Percentiles rank a stretch among this genome's conserved stretches.
phyloP scores from a whole-genome alignment of 2,113 vertebrate genomes.

The Donacobius atricapilla region DNA sequence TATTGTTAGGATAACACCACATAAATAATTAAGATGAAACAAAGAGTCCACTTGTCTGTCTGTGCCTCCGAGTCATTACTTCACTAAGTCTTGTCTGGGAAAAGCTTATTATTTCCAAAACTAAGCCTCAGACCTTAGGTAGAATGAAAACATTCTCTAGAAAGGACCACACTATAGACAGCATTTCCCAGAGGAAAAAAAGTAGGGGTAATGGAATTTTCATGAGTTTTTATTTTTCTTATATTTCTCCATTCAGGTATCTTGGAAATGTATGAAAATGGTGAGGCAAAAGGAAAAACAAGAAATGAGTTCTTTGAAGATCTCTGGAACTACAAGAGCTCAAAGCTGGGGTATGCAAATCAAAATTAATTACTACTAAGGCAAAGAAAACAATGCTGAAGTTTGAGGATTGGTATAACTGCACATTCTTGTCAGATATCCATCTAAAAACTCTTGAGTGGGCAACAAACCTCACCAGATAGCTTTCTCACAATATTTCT shows the following conservation, averaged over 20 bases:
- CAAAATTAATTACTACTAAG: background rate
- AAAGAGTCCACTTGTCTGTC: background rate
- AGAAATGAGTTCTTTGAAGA: background rate
- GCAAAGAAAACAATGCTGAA: background rate
- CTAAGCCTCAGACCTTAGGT: background rate
- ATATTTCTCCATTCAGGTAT: background rate
- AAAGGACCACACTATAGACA: background rate
- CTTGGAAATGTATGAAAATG: background rate
- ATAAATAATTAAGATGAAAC: background rate
- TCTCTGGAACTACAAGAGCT: background rate
- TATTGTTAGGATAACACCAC: background rate
- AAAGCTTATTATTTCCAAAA: background rate
- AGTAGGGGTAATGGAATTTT: background rate
- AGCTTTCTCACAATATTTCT: slow-evolving; percentile 54
- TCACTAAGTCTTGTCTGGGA: background rate
- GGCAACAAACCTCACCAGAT: background rate
- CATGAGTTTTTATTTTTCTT: background rate
- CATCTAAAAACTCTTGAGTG: background rate
- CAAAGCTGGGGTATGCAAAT: background rate
- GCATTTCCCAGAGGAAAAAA: background rate
- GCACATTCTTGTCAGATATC: background rate
- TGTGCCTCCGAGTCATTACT: background rate
- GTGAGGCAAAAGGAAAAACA: background rate
- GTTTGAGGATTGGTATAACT: background rate
- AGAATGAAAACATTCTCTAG: background rate